Base-by-base conservation (phyloP, 1,140 invertebrate species). In the Pachypsylla venusta region DNA sequence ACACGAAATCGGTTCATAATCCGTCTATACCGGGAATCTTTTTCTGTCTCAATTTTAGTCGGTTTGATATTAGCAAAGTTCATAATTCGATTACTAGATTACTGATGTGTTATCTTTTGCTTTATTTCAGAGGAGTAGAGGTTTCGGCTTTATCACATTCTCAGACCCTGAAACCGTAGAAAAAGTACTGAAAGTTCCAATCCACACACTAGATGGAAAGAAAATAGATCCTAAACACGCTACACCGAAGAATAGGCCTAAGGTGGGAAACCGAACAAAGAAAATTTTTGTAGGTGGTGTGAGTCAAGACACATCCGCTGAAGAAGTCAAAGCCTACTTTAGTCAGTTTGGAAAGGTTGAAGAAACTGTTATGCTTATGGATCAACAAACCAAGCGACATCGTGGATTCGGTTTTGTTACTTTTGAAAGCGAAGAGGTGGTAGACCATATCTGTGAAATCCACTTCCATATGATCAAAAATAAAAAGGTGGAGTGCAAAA, bases 191-290 rank as follows among this genome's bases (percentile, higher is more conserved):
- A 84, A 85, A 72, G 84, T 87, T 65, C 88, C 89, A 56, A 87
- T 91, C 61, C 90, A 94, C 77, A 90, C 88, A 57, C 77, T 95
- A 60, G 91, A 93, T 71, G 90, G 90, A 59, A 94, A 94, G 76
- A 92, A 93, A 75, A 93, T 93, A 68, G 89, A 93, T 71, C 89
- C 89, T 20, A 93, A 92, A 67, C 89, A 91, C 76, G 89, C 89
- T 56, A 93, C 89, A 28, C 89, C 89, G 56, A 91, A 92, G 72
- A 89, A 89, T 64, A 79, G 87, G n/a, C 85, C 85, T 25, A 87
- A 86, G 66, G 81, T 81, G 64, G 82, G 85, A 39, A 87, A 87
- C 70, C 84, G 87, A 67, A 92, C 89, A 59, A 91, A 92, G 74
- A 92, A 92, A 73, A 91, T 92, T 63, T 92, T 93, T 72, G 89